These are phyloP conservation scores for Trematocara variabile DNA, from an alignment of 2,113 vertebrate species.

Conservation along the genomic window DNA sequence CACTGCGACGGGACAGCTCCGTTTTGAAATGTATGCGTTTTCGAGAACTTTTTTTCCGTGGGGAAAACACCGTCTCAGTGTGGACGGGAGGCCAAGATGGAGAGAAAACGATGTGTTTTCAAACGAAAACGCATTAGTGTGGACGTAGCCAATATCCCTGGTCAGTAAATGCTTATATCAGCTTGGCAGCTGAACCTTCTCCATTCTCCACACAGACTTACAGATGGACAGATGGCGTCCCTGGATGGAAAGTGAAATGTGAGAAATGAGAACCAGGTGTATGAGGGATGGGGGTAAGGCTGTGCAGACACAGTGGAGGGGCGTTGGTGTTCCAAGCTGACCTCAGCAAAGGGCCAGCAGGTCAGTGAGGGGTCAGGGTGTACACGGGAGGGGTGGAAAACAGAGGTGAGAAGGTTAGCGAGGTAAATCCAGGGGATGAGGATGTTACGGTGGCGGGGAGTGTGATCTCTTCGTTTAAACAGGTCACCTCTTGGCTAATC, in stretches of 20 bases:
- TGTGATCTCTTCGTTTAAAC: constrained; percentile 57
- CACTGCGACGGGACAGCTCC: too few relatives aligned
- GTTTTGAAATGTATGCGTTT: too few relatives aligned
- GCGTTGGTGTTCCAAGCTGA: not conserved
- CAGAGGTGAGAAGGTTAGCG: constrained; percentile 56
- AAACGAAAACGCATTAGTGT: fast-evolving
- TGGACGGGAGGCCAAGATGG: not conserved
- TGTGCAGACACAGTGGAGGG: constrained; percentile 21
- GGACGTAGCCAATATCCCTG: not conserved
- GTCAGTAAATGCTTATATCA: not conserved
- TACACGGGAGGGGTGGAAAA: constrained; percentile 19
- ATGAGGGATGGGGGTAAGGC: constrained; percentile 17
- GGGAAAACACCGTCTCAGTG: not conserved
- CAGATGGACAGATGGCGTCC: constrained; percentile 7
- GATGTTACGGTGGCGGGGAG: not conserved
- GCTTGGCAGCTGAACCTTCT: not conserved
- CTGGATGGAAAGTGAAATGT: constrained; percentile 62
- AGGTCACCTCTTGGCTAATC: constrained; percentile 59
- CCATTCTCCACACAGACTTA: not conserved
- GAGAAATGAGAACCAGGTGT: constrained; percentile 71
- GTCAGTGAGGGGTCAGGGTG: constrained; percentile 51
- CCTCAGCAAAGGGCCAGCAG: constrained; percentile 48
- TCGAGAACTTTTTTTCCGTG: too few relatives aligned
- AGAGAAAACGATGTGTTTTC: not conserved
- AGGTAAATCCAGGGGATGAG: constrained; percentile 20